phyloP scores from a whole-genome alignment of 2,113 vertebrate species.

The Syngnathoides biaculeatus region DNA sequence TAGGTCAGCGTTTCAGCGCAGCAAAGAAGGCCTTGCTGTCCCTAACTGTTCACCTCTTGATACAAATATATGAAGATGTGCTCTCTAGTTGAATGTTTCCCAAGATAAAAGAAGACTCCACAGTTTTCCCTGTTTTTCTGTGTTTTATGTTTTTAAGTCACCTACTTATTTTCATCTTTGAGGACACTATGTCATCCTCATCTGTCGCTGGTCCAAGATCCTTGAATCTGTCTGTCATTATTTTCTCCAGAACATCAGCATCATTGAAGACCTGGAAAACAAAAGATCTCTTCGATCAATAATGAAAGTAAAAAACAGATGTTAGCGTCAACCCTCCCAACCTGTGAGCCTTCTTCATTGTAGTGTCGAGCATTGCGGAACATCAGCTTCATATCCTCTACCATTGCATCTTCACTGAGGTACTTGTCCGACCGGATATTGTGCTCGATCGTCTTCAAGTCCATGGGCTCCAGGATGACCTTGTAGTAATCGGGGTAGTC shows the following conservation, averaged over 20 bases:
- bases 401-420: constrained; percentile 84
- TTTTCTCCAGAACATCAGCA: constrained; percentile 91
- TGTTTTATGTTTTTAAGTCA: not conserved
- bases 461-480: constrained; percentile 97
- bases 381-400: constrained; percentile 96
- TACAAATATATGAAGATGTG: not conserved
- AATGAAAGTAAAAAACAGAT: not conserved
- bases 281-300: not conserved
- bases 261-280: constrained; percentile 90
- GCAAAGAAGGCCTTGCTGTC: too few species aligned
- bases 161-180: constrained; percentile 97
- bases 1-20: too few species aligned
- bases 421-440: constrained; percentile 97
- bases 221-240: constrained; percentile 89
- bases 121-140: not conserved
- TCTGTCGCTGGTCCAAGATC: constrained; percentile 89
- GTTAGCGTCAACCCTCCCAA: constrained; percentile 42
- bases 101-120: not conserved
- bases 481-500: constrained; percentile 99
- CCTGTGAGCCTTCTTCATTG: constrained; percentile 97
- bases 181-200: constrained; percentile 92
- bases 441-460: constrained; percentile 92
- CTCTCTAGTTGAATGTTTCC: not conserved
- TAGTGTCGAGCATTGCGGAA: constrained; percentile 97
- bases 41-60: too few species aligned